Percentiles rank a stretch among this genome's conserved stretches.
These are phyloP conservation scores for Archips xylosteana DNA, from an alignment of 2,888 invertebrate genomes.

Conservation along the genomic window DNA sequence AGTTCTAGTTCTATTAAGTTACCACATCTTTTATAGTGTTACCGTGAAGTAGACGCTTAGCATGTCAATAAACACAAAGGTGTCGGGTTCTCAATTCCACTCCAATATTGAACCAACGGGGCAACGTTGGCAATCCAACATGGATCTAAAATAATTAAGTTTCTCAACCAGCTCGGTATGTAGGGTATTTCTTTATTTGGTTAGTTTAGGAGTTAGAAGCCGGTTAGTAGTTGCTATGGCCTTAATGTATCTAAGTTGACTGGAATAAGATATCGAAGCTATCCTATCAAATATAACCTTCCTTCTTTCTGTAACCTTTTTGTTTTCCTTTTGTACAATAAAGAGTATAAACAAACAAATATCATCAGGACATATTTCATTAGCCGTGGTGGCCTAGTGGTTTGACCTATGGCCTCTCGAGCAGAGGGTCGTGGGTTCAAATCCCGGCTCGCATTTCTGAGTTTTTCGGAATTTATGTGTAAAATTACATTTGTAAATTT, in stretches of 20 bases:
- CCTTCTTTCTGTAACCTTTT: too few relatives aligned
- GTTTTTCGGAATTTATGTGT: too few relatives aligned
- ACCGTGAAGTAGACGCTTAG: background rate
- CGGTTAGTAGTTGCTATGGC: constrained; percentile 27
- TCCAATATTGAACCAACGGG: background rate
- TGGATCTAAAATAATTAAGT: constrained; percentile 41
- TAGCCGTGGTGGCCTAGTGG: too few relatives aligned
- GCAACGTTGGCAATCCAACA: constrained; percentile 6
- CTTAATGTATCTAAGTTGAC: background rate
- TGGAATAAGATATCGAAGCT: too few relatives aligned
- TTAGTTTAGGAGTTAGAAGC: constrained; percentile 47
- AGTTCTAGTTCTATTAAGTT: background rate
- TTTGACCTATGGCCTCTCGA: too few relatives aligned
- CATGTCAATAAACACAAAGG: background rate
- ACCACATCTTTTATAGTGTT: background rate
- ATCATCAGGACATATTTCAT: too few relatives aligned
- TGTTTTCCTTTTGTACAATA: too few relatives aligned
- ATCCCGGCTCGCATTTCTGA: too few relatives aligned
- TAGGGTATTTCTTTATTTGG: constrained; percentile 58
- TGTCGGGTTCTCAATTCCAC: background rate
- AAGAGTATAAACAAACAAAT: too few relatives aligned
- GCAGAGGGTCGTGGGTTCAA: too few relatives aligned
- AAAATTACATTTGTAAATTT: too few relatives aligned
- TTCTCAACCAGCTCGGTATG: constrained; percentile 66
- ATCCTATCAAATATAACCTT: too few relatives aligned